Evolutionary conservation across 2,797 vertebrate species (phyloP), one percentile per base, ranked within the genome.

Genomic region (Arnoldichthys spilopterus): DNA sequence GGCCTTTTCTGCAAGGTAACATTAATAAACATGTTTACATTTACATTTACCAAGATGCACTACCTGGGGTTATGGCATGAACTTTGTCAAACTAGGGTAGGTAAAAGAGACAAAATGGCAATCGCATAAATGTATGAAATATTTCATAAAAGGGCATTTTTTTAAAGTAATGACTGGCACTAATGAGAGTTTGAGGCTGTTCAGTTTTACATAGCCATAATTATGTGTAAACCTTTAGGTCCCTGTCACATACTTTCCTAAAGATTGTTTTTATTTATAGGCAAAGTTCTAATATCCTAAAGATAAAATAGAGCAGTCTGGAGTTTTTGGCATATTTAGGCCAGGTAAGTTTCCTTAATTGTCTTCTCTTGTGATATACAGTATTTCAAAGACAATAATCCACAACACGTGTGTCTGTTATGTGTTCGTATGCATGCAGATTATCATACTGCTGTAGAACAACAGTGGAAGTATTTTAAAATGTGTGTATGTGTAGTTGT

Each of bases 11-110:
- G 89, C 92, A 92, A 93, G 93, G 92, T 90, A 89, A 90, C 93
- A 97, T 98, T 95, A 96, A 98, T 97, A 97, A 95, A 96, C 95
- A 97, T 95, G 89, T 90, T 90, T 83, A 43, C 78, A 0, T 0
- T 89, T 88, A 91, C 92, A 62, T 94, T 90, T 90, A 93, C 91
- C 90, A 92, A 92, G 91, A 88, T 84, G 86, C 90, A 91, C 91
- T 90, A 93, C 89, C 92, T 92, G 88, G 91, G 92, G 93, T 92
- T 83, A 72, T 90, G 92, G 91, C 93, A 87, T 85, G 82, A 90
- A 92, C 88, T 92, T 90, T 86, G 92, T 91, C 90, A 91, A 93
- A 26, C 15, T 47, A 51, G n/a, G 18, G 37, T 15, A 20, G 26
- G 12, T 32, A 32, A 13, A 59, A 28, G 43, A 45, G 45, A 76